Evolutionary conservation across 2,113 vertebrate species (phyloP).

Genomic region (Anseranas semipalmata): DNA sequence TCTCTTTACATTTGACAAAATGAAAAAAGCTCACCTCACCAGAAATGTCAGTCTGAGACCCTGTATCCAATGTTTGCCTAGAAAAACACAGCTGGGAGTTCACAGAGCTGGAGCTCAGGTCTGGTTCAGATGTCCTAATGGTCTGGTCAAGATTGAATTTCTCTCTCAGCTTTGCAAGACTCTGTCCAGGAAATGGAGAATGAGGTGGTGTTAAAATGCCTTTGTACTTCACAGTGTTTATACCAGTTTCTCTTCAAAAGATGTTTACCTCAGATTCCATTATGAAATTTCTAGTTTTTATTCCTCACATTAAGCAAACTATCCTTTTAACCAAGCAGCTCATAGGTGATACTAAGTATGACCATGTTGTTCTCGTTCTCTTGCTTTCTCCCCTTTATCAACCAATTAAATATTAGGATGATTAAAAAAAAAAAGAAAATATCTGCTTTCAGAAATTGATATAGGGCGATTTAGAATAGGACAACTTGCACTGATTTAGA

Average conservation of each 20-base stretch:
- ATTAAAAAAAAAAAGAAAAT: background rate
- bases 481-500: background rate
- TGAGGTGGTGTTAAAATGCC: background rate
- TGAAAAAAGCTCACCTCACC: slow-evolving; percentile 79
- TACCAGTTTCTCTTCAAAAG: background rate
- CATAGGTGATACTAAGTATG: background rate
- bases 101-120: slow-evolving; percentile 67
- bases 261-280: background rate
- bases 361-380: background rate
- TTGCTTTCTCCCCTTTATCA: background rate
- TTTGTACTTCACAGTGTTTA: background rate
- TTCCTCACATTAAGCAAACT: background rate
- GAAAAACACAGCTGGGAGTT: slow-evolving; percentile 76
- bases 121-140: slow-evolving; percentile 72
- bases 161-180: slow-evolving; percentile 83
- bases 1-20: background rate
- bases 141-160: slow-evolving; percentile 76
- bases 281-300: background rate
- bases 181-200: slow-evolving; percentile 72
- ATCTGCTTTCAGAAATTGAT: background rate
- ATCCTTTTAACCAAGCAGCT: background rate
- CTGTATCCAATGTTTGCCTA: slow-evolving; percentile 82
- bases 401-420: background rate
- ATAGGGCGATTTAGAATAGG: background rate
- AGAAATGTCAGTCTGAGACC: slow-evolving; percentile 86